Percentiles rank a stretch among this genome's conserved stretches.
These are phyloP conservation scores for Halcyon chelicuti DNA, from an alignment of 2,797 vertebrate genomes.

Conservation along the genomic window DNA sequence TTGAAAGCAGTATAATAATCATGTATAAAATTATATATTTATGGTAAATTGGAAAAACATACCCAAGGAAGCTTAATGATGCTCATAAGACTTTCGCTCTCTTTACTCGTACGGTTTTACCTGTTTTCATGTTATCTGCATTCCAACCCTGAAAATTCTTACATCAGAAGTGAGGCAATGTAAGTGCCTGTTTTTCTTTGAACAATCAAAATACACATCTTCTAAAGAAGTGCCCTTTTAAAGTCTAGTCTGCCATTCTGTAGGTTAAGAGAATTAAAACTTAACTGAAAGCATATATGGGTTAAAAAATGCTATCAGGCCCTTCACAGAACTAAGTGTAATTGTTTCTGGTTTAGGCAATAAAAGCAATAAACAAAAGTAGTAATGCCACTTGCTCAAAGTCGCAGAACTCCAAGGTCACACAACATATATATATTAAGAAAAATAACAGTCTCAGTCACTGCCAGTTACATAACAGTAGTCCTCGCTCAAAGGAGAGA, in stretches of 20 bases:
- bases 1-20: background rate
- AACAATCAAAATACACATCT: background rate
- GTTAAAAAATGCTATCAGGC: background rate
- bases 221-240: background rate
- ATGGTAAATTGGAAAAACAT: background rate
- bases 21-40: background rate
- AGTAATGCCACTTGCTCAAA: background rate
- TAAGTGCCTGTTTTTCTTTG: background rate
- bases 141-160: background rate
- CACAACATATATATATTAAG: background rate
- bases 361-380: background rate
- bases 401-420: background rate
- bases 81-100: background rate
- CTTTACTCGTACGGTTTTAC: background rate
- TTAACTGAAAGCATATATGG: background rate
- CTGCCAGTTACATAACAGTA: background rate
- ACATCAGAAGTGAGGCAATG: background rate
- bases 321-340: background rate
- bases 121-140: background rate
- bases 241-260: background rate
- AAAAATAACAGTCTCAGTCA: background rate
- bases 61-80: background rate
- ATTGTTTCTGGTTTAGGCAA: background rate
- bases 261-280: background rate
- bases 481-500: background rate